Evolutionary conservation across 2,888 invertebrate species (phyloP).

Genomic region (Lasioglossum lativentre): DNA sequence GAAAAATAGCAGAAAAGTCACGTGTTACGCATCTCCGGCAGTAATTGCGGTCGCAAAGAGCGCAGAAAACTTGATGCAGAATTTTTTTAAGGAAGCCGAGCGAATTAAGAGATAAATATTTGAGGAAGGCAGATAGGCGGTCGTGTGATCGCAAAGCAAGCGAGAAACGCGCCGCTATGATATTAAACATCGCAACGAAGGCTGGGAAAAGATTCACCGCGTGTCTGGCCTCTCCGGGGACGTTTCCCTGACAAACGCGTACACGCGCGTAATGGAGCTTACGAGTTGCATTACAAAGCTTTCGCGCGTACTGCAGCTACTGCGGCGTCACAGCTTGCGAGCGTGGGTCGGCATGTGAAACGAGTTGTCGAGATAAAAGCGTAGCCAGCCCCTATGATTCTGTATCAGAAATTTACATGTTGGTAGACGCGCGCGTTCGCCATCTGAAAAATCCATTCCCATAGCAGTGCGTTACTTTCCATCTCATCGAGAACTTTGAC

Average conservation of each 20-base stretch:
- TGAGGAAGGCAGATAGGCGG: background rate
- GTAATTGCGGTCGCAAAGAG: background rate
- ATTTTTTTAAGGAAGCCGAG: background rate
- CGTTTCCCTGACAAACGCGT: slow-evolving; percentile 45
- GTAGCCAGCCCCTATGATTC: slow-evolving; percentile 31
- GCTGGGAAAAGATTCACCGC: slow-evolving; percentile 30
- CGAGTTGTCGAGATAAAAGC: slow-evolving; percentile 62
- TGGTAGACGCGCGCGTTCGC: background rate
- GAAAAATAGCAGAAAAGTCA: background rate
- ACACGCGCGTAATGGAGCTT: slow-evolving; percentile 59
- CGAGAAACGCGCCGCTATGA: slow-evolving; percentile 19
- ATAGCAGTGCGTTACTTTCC: background rate
- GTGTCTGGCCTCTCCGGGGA: slow-evolving; percentile 52
- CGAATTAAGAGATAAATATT: slow-evolving; percentile 8
- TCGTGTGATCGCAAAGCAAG: background rate
- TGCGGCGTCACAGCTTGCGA: slow-evolving; percentile 21
- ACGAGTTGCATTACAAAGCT: slow-evolving; percentile 61
- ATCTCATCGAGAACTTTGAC: background rate
- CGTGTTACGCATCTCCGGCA: background rate
- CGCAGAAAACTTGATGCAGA: background rate
- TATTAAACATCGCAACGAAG: slow-evolving; percentile 25
- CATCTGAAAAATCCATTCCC: background rate
- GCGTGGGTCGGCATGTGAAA: slow-evolving; percentile 41
- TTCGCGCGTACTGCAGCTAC: slow-evolving; percentile 25
- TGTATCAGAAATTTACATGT: slow-evolving; percentile 30